These are phyloP conservation scores for Erinaceus europaeus DNA, from an alignment of 2,113 vertebrate species.

Conservation along the genomic window DNA sequence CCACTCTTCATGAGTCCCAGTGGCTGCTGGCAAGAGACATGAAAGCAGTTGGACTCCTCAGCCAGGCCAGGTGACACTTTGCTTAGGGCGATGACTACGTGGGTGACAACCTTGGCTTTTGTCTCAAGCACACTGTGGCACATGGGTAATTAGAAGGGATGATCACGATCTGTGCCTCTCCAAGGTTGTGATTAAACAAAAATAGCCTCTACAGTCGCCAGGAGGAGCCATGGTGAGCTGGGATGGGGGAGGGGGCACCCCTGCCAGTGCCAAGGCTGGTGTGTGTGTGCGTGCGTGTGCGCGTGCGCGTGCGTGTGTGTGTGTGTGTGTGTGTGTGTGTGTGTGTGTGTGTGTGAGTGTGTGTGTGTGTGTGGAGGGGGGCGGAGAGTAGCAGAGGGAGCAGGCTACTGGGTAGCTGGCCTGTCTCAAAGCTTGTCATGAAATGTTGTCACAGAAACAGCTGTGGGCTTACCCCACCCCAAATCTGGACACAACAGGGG, in stretches of 20 bases:
- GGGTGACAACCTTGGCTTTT: constrained; percentile 49
- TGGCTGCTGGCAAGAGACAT: not conserved
- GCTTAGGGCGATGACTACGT: not conserved
- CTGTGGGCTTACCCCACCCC: not conserved
- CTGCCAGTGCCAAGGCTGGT: not conserved
- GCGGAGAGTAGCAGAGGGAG: not conserved
- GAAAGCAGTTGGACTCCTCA: not conserved
- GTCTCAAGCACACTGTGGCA: constrained; percentile 22
- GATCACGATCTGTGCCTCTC: constrained; percentile 31
- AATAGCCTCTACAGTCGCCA: constrained; percentile 26
- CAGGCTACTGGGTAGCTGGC: not conserved
- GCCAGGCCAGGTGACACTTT: not conserved
- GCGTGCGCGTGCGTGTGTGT: too few species aligned
- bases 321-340: too few species aligned
- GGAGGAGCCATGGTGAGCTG: not conserved
- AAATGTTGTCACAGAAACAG: not conserved
- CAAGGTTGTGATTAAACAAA: constrained; percentile 67
- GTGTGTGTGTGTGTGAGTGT: too few species aligned
- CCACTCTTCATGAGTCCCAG: not conserved
- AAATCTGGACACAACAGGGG: not conserved
- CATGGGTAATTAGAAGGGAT: constrained; percentile 47
- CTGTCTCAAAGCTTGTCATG: not conserved
- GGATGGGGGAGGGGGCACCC: not conserved
- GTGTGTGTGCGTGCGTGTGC: too few species aligned
- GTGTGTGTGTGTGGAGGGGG: too few species aligned